These are phyloP conservation scores for Eupithecia dodoneata DNA, from an alignment of 2,888 invertebrate species.

Conservation along the genomic window DNA sequence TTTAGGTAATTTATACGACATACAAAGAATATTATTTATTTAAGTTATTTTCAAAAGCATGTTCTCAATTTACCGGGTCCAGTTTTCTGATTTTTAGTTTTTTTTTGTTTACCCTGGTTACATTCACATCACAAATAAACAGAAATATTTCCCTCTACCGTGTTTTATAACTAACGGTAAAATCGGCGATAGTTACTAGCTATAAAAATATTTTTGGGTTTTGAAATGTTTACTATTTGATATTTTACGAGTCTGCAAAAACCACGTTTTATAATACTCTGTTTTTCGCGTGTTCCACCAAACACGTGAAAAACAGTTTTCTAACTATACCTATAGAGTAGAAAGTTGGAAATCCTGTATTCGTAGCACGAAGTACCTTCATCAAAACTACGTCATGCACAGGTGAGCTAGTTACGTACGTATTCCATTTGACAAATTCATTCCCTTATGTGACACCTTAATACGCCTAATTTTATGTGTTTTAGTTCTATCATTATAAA, in stretches of 20 bases:
- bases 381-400: constrained; percentile 4
- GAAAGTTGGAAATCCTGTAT: background rate
- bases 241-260: background rate
- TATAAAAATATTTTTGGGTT: background rate
- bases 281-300: background rate
- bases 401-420: background rate
- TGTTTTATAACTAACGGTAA: background rate
- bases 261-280: background rate
- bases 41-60: too few species aligned
- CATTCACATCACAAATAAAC: too few species aligned
- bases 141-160: background rate
- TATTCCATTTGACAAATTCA: background rate
- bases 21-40: too few species aligned
- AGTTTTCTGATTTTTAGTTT: too few species aligned
- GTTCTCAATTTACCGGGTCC: too few species aligned
- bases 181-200: background rate
- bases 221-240: background rate
- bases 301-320: too few species aligned
- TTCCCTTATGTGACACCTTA: background rate
- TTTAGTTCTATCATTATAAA: too few species aligned
- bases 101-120: too few species aligned
- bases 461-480: too few species aligned
- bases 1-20: too few species aligned
- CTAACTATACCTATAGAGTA: background rate
- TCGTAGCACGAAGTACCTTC: background rate